Base-by-base conservation (phyloP, 1,140 invertebrate genomes). In the Plectrocnemia conspersa region DNA sequence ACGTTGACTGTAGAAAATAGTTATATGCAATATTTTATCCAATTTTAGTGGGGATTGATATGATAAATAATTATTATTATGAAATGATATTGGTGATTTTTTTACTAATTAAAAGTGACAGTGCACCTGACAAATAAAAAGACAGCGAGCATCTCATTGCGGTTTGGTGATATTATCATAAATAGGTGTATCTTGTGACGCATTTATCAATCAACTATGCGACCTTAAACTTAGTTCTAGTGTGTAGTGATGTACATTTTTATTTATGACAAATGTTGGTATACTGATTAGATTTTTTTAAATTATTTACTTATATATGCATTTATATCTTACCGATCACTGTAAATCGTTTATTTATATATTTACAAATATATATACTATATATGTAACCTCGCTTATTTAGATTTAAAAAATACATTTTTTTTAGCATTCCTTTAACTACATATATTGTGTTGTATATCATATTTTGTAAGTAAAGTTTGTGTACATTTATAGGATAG, bases 1-100 rank as follows among this genome's bases (percentile, higher is more conserved):
- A 47, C 36, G 44, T 41, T 41, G 56, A 58, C 56, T 40, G 29
- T 58, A 50, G 47, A 50, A 24, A 50, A 47, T 50, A 50, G 47
- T 33, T 38, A 2, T 38, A 18, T 35, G 47, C 33, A 50, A 38
- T 29, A 50, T 23, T 33, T 50, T 50, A 9, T 23, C 23, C 10
- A 23, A 47, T 33, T 38, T 25, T 50, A 50, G 47, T 50, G 47
- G 15, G 18, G n/a, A 33, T 33, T 50, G 47, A 50, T 18, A 48
- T 33, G n/a, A n/a, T n/a, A n/a, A n/a, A n/a, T n/a, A n/a, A n/a
- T n/a, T n/a, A n/a, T n/a, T n/a, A n/a, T n/a, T n/a, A n/a, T n/a
- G n/a, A n/a, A n/a, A n/a, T n/a, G n/a, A n/a, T n/a, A n/a, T n/a
- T n/a, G 35, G 15, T 38, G 18, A 38, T 13, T 15, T 38, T 38